Evolutionary conservation across 2,797 vertebrate species (phyloP), one percentile per base, ranked within the genome.

Genomic region (Carcharodon carcharias): DNA sequence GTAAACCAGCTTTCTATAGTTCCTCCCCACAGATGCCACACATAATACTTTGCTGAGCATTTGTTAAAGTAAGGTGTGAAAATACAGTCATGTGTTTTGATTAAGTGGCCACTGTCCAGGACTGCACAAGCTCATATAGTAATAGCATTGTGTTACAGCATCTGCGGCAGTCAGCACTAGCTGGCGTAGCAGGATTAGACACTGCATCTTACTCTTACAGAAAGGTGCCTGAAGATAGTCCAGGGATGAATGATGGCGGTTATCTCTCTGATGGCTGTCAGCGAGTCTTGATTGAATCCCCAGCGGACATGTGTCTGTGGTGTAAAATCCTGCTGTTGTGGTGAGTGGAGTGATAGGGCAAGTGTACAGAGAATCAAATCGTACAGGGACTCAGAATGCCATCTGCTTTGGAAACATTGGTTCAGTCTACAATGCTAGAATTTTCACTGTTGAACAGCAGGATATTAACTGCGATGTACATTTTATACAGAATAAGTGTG

Each of bases 191-290:
- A 40, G 93, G 50, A 95, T n/a, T 56, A 95, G 71, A 58, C 69
- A 56, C 50, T 77, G 31, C 69, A 35, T n/a, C 50, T 35, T 73
- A 18, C 54, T 95, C 26, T 45, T 56, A 18, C 16, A 77, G 94
- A 77, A 77, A 77, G 28, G 31, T 73, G 69, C 69, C 71, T 77
- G 69, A 77, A 95, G 71, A 56, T 50, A 95, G 94, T 56, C 65
- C 11, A 26, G 91, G 45, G 65, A 69, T 95, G 93, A 95, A 40
- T 95, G 65, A 54, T 26, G 65, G 40, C 50, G 93, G 63, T 50
- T 67, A 58, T 77, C 94, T 73, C 14, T 95, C 69, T 54, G 69
- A 95, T 95, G 69, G 50, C 71, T 95, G 94, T 58, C 94, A 95
- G 69, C 58, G 54, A 69, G 94, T 7, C 50, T 58, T 95, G 69